These are phyloP conservation scores for Hippopotamus amphibius DNA, from an alignment of 2,113 vertebrate genomes.

Conservation along the genomic window DNA sequence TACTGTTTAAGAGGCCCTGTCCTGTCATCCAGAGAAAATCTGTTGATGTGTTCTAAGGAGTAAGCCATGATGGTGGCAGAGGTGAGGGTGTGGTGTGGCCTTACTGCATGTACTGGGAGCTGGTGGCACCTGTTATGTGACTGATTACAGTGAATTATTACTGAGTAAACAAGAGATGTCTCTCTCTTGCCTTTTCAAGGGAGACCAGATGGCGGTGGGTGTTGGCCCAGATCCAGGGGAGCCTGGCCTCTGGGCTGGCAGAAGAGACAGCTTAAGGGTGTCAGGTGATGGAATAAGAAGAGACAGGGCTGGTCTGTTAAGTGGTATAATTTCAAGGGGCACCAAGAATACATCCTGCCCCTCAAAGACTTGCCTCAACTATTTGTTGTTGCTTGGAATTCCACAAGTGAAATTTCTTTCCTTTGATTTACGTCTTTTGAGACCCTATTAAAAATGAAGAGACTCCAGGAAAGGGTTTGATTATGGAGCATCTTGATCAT, in stretches of 20 bases:
- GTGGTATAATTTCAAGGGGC: background rate
- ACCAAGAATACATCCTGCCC: constrained; percentile 17
- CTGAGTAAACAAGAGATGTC: constrained; percentile 68
- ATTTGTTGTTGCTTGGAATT: constrained; percentile 38
- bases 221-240: constrained; percentile 42
- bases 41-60: constrained; percentile 41
- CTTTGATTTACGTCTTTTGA: constrained; percentile 56
- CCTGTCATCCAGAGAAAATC: constrained; percentile 4
- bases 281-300: constrained; percentile 35
- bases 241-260: constrained; percentile 48
- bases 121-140: constrained; percentile 69
- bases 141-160: constrained; percentile 60
- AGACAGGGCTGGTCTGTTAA: constrained; percentile 34
- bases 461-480: background rate
- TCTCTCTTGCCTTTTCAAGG: constrained; percentile 54
- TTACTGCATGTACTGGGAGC: constrained; percentile 5
- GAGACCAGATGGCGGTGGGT: constrained; percentile 61
- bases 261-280: constrained; percentile 37
- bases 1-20: background rate
- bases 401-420: background rate
- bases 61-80: constrained; percentile 7
- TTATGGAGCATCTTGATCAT: background rate
- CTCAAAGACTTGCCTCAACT: background rate
- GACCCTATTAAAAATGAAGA: constrained; percentile 49
- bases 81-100: constrained; percentile 45